Evolutionary conservation across 2,797 vertebrate genomes (phyloP), one percentile per base, ranked within the genome.

Genomic region (Orientallactaga sibirica): DNA sequence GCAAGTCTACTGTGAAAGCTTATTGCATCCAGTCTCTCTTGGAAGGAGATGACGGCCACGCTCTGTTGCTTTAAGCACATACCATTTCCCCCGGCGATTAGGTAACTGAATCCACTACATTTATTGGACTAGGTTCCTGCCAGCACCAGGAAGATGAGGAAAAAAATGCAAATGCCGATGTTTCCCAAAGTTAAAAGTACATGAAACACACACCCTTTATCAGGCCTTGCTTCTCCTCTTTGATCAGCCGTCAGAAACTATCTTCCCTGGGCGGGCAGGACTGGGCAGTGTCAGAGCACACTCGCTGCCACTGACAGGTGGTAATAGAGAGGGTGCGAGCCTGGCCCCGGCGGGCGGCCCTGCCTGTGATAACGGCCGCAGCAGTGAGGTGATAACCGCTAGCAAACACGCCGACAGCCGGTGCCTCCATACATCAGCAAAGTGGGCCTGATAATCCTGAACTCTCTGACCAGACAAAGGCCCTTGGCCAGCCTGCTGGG

Each of bases 211-310:
- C 97, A 98, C 97, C 97, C 96, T 98, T 98, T 99, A 99, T 99
- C 99, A 98, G 98, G 96, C 92, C 96, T 97, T 98, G 98, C 97
- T 97, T 98, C 97, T 98, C 96, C 97, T 97, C 99, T 99, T 99
- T 99, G 99, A 99, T 99, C 98, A 98, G 97, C 98, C 97, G 98
- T 98, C 98, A 98, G 98, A 98, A 98, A 98, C 98, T 98, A 99
- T 99, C 99, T 99, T 95, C 98, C 97, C 97, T 96, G 94, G 97
- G 96, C 97, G 85, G 85, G 91, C 83, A 94, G 97, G 98, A 97
- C 99, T 99, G 99, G 98, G 96, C 98, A 99, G 97, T 97, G 95
- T 99, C 99, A 99, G 98, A 55, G 86, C 98, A 98, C 98, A 98
- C 99, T 98, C 98, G 95, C 96, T 95, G 97, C 98, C 98, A 99